Conservation (phyloP, 1,140 invertebrate species). For the Bombus sylvicola region DNA sequence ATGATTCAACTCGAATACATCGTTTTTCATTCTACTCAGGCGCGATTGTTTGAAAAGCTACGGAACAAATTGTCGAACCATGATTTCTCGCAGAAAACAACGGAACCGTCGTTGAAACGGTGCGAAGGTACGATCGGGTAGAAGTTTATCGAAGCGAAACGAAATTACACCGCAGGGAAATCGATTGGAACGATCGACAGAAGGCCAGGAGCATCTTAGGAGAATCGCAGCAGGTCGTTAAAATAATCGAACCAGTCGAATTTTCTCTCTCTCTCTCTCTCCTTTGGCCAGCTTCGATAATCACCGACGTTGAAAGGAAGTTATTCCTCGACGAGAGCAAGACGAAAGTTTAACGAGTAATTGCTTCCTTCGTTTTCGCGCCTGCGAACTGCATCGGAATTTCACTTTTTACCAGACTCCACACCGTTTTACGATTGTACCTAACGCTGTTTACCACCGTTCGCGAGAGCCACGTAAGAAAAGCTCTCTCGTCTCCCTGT, state of each 20-base stretch:
- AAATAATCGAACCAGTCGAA: slow-evolving; percentile 66
- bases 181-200: slow-evolving; percentile 44
- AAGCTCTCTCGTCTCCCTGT: not conserved
- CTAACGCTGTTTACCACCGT: too few relatives aligned
- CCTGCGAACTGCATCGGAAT: slow-evolving; percentile 26
- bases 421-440: not conserved
- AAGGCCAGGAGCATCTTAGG: slow-evolving; percentile 25
- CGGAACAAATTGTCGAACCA: not conserved
- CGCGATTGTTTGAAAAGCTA: not conserved
- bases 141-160: slow-evolving; percentile 33
- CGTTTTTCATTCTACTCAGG: not conserved
- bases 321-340: slow-evolving; percentile 64
- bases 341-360: slow-evolving; percentile 73
- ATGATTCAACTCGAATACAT: not conserved
- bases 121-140: not conserved
- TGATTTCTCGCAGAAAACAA: not conserved
- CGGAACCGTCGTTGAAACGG: not conserved
- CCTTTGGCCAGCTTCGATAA: slow-evolving; percentile 65
- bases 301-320: slow-evolving; percentile 69
- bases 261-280: not conserved
- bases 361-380: slow-evolving; percentile 65
- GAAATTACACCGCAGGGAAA: slow-evolving; percentile 51
- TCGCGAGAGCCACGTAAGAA: not conserved
- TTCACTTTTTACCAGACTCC: slow-evolving; percentile 28
- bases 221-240: slow-evolving; percentile 56